Evolutionary conservation across 30 jellyfish, hydroid and myxozoan genomes (phyloP), one percentile per base, ranked within the genome.

Genomic region (Chrysaora quinquecirrha): DNA sequence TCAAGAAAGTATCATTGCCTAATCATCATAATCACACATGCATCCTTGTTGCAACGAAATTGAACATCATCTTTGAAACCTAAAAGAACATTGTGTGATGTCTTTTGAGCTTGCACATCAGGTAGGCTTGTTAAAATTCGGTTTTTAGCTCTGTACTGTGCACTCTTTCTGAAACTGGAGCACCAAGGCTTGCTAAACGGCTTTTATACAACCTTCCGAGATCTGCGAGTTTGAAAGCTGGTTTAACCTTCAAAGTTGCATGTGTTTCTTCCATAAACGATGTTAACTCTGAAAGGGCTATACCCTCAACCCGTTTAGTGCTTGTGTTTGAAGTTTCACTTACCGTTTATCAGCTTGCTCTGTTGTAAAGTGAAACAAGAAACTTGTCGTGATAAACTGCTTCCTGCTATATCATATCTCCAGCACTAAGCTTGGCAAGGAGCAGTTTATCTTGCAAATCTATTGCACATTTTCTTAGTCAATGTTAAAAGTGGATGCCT

Each of bases 211-310:
- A 38, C 9, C 31, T 22, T 24, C 85, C 74, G 11, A 78, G 49
- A 34, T 52, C 49, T 0, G 76, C 24, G 85, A 78, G 9, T 64
- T 78, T 78, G 76, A 78, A 78, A 64, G 65, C 85, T 23, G 27
- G 22, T 11, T 18, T 30, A 0, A 14, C 85, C 31, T 47, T 29
- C 31, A 16, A 35, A 3, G 3, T 43, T n/a, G 48, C 80, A 22
- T 7, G 48, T 49, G 16, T 69, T 1, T 73, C 76, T 43, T 73
- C 50, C 76, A 73, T 73, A 48, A 34, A 38, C 20, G 23, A 19
- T 6, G 50, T 69, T 73, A 79, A 30, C 64, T 79, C 90, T 7
- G 83, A 72, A 14, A 62, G 84, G 20, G 73, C 90, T 10, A 34
- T 33, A 22, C 90, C 90, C 21, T 76, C 63, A 30, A 54, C 10